Evolutionary conservation across 2,797 vertebrate genomes (phyloP), one percentile per base, ranked within the genome.

Genomic region (Siniperca obscura): DNA sequence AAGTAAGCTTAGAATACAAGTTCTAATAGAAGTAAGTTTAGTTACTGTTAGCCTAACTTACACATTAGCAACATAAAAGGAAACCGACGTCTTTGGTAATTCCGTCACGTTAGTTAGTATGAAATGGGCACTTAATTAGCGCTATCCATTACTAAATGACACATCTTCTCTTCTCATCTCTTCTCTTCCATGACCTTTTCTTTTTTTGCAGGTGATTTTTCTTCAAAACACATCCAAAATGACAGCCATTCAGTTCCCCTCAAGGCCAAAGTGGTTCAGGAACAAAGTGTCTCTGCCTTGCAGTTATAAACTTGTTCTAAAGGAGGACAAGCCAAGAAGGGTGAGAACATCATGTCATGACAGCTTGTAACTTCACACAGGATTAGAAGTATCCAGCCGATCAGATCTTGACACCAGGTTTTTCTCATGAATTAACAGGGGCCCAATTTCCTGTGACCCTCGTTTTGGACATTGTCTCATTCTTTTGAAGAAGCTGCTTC

Each of bases 281-380:
- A 95, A 87, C 67, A 94, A 95, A 78, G 87, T 81, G 55, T 74
- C 86, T 76, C 78, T 86, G 36, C 89, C 91, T 8, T 56, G 22
- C 70, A 86, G 80, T 38, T 87, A 80, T 0, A 96, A 93, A 82
- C 55, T 95, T 50, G 87, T 92, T 17, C 80, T 86, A 16, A 93
- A 93, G 81, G 91, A 93, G n/a, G 61, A 89, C 19, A 86, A 74
- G 40, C 46, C 65, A 19, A 72, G 34, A 70, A 86, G 80, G 92
- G 95, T 96, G 81, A 93, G 91, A 42, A 59, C 38, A 46, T 16
- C 17, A 17, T 78, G 50, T 2, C 25, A 16, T 44, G 40, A 48
- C 62, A 1, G 7, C 25, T 14, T 42, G 27, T n/a, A 30, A n/a
- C 36, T 46, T 10, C 30, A 27, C 9, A 44, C 11, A 22, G 14